phyloP scores from a whole-genome alignment of 2,797 vertebrate species.

The Acanthurus lineatus region DNA sequence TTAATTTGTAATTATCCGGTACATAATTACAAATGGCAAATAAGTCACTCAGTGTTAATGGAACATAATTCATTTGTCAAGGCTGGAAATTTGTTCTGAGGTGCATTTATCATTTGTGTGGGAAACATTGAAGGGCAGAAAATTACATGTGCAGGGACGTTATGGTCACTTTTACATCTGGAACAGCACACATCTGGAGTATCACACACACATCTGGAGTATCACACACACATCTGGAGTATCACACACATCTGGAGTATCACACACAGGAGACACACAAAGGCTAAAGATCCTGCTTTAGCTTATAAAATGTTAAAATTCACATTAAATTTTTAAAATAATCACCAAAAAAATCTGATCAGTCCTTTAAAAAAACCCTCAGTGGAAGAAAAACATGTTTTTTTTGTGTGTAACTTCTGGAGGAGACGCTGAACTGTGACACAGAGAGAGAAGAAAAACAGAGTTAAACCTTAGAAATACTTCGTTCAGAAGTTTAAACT shows the following conservation, averaged over 20 bases:
- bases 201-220: no score
- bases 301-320: background rate
- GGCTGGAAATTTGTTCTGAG: background rate
- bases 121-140: conserved; percentile 3
- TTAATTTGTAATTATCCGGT: conserved; percentile 35
- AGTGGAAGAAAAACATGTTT: background rate
- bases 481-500: conserved; percentile 40
- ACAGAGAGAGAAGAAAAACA: conserved; percentile 22
- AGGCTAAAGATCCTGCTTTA: background rate
- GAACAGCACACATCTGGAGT: background rate
- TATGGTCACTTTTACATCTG: conserved; percentile 7
- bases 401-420: conserved; percentile 1
- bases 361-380: conserved; percentile 3
- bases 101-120: conserved; percentile 9
- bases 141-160: background rate
- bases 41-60: conserved; percentile 34
- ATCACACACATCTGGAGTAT: no score
- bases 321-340: conserved; percentile 5
- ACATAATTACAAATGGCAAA: conserved; percentile 31
- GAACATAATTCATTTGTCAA: conserved; percentile 50
- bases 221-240: background rate
- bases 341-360: background rate
- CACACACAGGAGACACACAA: background rate
- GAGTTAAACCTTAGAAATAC: conserved; percentile 24
- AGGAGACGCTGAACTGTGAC: conserved; percentile 22